These are phyloP conservation scores for Ceyx melanurus DNA, from an alignment of 2,113 vertebrate genomes.

Conservation along the genomic window DNA sequence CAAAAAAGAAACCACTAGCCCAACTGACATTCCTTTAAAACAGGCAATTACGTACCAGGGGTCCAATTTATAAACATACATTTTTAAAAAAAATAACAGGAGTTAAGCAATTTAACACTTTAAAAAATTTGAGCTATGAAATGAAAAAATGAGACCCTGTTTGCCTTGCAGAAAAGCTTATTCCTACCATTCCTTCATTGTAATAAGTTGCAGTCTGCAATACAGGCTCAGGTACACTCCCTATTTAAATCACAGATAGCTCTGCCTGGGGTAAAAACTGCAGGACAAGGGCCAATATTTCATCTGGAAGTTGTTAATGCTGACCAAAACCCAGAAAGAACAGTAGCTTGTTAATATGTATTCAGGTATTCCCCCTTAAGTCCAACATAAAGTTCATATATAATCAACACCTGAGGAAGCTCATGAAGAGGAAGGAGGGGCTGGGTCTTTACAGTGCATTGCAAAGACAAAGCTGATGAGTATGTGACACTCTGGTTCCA, in stretches of 20 bases:
- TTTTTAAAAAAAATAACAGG: neutral
- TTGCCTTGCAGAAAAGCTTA: neutral
- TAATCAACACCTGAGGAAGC: neutral
- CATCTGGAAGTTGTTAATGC: neutral
- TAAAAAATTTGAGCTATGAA: neutral
- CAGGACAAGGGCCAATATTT: neutral
- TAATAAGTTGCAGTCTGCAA: neutral
- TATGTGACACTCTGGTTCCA: neutral
- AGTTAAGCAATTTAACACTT: neutral
- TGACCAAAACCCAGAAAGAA: neutral
- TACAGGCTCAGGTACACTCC: neutral
- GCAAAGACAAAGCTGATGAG: neutral
- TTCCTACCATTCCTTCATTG: neutral
- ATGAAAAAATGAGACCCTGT: neutral
- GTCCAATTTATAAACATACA: neutral
- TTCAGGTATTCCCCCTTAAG: neutral
- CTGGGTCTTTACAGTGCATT: neutral
- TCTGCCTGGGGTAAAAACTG: neutral
- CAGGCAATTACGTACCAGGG: neutral
- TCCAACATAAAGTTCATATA: neutral
- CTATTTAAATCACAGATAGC: neutral
- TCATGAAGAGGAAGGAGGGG: neutral
- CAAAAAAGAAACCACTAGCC: neutral
- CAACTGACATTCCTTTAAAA: neutral
- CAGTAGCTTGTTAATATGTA: neutral